Conservation (phyloP, 2,888 invertebrate genomes). For the Ecliptopera silaceata region DNA sequence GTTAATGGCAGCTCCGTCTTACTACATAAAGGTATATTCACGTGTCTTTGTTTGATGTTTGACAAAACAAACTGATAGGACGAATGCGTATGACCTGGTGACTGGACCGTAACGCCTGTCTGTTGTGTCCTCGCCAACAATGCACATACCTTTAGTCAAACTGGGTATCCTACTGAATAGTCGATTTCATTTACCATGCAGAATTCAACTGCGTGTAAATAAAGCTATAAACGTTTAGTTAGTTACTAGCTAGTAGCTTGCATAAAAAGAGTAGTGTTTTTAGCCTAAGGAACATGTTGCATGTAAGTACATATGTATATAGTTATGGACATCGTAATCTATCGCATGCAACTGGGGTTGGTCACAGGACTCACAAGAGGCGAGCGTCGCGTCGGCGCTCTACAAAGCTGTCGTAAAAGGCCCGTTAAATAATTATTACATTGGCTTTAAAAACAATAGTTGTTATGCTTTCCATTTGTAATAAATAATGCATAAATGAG, state of each 20-base stretch:
- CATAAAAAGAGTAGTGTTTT: no score
- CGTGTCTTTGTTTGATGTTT: no score
- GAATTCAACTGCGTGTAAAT: no score
- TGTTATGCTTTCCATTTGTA: constrained; percentile 31
- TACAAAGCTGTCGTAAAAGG: not conserved
- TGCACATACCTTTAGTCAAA: constrained; percentile 15
- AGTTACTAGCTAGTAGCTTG: no score
- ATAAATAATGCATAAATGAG: constrained; percentile 37
- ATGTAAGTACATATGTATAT: no score
- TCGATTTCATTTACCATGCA: not conserved
- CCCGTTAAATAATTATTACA: constrained; percentile 20
- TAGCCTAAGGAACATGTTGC: no score
- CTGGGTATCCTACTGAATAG: constrained; percentile 1
- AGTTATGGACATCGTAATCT: no score
- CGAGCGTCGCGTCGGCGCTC: not conserved
- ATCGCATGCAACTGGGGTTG: not conserved
- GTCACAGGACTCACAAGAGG: not conserved
- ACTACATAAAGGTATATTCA: no score
- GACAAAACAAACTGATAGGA: constrained; percentile 40
- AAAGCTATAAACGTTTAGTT: no score
- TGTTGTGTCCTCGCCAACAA: constrained; percentile 46
- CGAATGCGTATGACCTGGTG: constrained; percentile 61
- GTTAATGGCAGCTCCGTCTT: no score
- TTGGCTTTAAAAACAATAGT: constrained; percentile 28
- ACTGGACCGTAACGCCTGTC: constrained; percentile 62